These are phyloP conservation scores for Phorcus lineatus DNA, from an alignment of 2,888 invertebrate genomes.

Conservation along the genomic window DNA sequence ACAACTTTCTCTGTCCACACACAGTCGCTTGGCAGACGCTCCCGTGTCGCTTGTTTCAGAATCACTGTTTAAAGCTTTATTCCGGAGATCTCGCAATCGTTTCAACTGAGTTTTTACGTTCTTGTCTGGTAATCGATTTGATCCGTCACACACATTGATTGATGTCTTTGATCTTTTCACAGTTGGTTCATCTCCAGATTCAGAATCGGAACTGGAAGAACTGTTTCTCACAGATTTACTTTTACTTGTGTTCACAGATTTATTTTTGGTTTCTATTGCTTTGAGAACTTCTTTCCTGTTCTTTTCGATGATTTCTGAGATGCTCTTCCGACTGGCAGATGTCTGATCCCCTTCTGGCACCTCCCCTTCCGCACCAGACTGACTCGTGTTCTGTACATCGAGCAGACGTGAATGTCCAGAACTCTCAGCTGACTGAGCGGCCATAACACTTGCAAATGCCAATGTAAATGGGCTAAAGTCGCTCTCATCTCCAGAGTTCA, in stretches of 20 bases:
- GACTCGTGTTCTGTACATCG: slow-evolving; percentile 33
- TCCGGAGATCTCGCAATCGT: slow-evolving; percentile 52
- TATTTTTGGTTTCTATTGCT: slow-evolving; percentile 34
- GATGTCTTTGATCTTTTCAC: slow-evolving; percentile 23
- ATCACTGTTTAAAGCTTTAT: slow-evolving; percentile 53
- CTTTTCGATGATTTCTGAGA: slow-evolving; percentile 56
- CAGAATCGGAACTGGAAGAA: slow-evolving; percentile 35
- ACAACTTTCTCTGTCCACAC: slow-evolving; percentile 8
- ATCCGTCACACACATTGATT: neutral
- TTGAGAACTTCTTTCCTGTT: slow-evolving; percentile 51
- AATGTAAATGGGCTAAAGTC: slow-evolving; percentile 60
- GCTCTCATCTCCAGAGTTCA: slow-evolving; percentile 33
- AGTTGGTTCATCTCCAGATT: slow-evolving; percentile 28
- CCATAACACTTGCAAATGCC: slow-evolving; percentile 65
- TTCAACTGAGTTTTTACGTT: slow-evolving; percentile 44
- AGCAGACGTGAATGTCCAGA: slow-evolving; percentile 42
- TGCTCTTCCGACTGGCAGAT: slow-evolving; percentile 38
- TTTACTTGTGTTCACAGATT: slow-evolving; percentile 38
- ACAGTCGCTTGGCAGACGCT: slow-evolving; percentile 27
- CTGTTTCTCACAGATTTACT: slow-evolving; percentile 23
- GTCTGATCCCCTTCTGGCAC: slow-evolving; percentile 21
- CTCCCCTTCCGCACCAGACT: neutral
- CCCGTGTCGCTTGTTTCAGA: slow-evolving; percentile 33
- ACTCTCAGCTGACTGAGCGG: slow-evolving; percentile 49
- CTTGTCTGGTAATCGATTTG: slow-evolving; percentile 26